Conservation (phyloP, 2,888 invertebrate species). For the Melanargia galathea region DNA sequence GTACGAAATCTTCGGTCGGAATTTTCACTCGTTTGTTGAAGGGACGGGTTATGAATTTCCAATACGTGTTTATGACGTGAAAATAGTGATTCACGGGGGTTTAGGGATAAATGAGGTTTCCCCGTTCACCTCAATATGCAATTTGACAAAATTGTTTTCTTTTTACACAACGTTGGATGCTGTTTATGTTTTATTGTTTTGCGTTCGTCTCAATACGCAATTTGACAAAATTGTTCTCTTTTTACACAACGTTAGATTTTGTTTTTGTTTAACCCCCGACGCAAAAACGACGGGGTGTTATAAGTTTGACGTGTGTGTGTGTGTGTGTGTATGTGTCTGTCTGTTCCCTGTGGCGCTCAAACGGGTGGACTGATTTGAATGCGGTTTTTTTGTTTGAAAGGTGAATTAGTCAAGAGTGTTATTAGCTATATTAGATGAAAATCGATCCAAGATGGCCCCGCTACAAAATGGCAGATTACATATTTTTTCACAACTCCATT, state of each 20-base stretch:
- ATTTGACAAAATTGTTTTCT: constrained; percentile 26
- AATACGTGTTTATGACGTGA: constrained; percentile 38
- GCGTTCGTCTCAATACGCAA: constrained; percentile 25
- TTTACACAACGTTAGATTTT: neutral
- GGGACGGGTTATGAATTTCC: constrained; percentile 39
- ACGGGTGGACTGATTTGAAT: too few relatives aligned
- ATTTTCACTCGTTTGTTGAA: constrained; percentile 37
- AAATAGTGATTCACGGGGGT: constrained; percentile 35
- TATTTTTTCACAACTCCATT: too few relatives aligned
- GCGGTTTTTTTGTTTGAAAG: too few relatives aligned
- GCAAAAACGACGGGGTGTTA: too few relatives aligned
- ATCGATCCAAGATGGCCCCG: too few relatives aligned
- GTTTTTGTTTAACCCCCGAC: too few relatives aligned
- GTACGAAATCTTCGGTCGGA: constrained; percentile 33
- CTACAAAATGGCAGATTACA: too few relatives aligned
- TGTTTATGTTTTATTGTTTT: neutral
- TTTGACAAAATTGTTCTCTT: constrained; percentile 26
- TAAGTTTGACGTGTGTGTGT: too few relatives aligned
- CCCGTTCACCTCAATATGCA: constrained; percentile 25
- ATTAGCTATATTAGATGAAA: too few relatives aligned
- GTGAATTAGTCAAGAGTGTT: too few relatives aligned
- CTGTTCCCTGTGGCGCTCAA: too few relatives aligned
- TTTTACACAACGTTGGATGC: neutral
- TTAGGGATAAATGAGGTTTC: constrained; percentile 31
- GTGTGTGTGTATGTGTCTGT: too few relatives aligned